Base-by-base conservation (phyloP, 1,140 invertebrate genomes). In the Pectinophora gossypiella region DNA sequence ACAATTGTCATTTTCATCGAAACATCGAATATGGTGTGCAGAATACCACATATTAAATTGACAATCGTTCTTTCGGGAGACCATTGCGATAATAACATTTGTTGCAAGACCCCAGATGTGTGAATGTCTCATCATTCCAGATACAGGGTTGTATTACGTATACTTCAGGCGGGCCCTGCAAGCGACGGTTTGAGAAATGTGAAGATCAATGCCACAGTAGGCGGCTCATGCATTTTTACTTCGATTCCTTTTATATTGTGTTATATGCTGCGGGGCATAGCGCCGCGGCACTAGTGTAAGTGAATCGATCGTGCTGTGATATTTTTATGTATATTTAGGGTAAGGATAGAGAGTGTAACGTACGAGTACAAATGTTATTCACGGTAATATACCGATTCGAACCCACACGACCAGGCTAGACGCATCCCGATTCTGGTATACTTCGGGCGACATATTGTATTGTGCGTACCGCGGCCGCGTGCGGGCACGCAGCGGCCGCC, bases 241-340 rank as follows among this genome's bases (percentile, higher is more conserved):
- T 38, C 35, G 35, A 38, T 38, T 38, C 35, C 9, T 38, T 38
- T 38, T 23, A 23, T 10, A 13, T 38, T 38, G 35, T 38, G 9
- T 38, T 5, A n/a, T 10, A 3, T n/a, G 35, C 35, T n/a, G 35
- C 35, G 35, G 35, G 13, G 35, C 35, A 4, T n/a, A 38, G 35
- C 35, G 35, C 35, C 35, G 35, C n/a, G 35, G 35, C 35, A 4
- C 35, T 38, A 38, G 35, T 38, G 35, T 38, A 38, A 38, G 35
- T 38, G 35, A 38, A 38, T 38, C 35, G 35, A 38, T 38, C 35
- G 35, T 38, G 35, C 35, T 38, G 35, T 38, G 35, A 38, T 38
- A 38, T 38, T 38, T 38, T 38, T 38, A 38, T 38, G 35, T 38
- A 38, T 38, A 38, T 38, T 38, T 38, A 38, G 35, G 4, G 35